Percentiles rank a stretch among this genome's conserved stretches.
phyloP scores from a whole-genome alignment of 2,113 vertebrate species.

The Epinephelus fuscoguttatus region DNA sequence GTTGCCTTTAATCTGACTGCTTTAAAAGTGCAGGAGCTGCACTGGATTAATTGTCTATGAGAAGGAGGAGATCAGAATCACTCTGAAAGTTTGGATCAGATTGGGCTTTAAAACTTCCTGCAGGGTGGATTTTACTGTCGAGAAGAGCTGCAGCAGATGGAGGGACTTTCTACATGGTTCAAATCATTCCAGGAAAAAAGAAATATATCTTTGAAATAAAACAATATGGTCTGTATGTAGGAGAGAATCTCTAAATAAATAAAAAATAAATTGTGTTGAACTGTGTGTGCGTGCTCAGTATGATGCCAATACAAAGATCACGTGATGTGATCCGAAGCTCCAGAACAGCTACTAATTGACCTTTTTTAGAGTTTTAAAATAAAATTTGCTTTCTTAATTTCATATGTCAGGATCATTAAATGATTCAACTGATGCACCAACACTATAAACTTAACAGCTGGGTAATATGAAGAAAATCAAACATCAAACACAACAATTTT shows the following conservation, averaged over 20 bases:
- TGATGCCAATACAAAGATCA: too few relatives aligned
- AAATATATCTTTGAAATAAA: background rate
- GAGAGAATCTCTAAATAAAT: background rate
- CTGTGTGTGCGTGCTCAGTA: too few relatives aligned
- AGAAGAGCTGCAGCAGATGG: constrained; percentile 12
- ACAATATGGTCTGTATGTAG: background rate
- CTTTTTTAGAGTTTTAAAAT: too few relatives aligned
- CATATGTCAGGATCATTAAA: too few relatives aligned
- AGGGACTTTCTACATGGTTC: background rate
- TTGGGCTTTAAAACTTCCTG: background rate
- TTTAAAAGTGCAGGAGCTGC: background rate
- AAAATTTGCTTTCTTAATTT: too few relatives aligned
- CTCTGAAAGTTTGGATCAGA: constrained; percentile 28
- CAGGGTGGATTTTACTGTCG: background rate
- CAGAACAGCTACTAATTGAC: too few relatives aligned
- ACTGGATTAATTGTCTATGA: constrained; percentile 30
- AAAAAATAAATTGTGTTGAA: too few relatives aligned
- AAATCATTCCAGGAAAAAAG: background rate
- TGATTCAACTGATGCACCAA: too few relatives aligned
- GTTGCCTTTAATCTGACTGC: constrained; percentile 10
- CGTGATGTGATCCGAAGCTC: too few relatives aligned
- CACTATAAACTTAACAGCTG: too few relatives aligned
- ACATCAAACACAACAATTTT: too few relatives aligned
- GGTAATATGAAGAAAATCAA: too few relatives aligned
- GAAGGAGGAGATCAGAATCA: constrained; percentile 19